phyloP scores from a whole-genome alignment of 2,797 vertebrate genomes.

The Rhodeus uyekii region DNA sequence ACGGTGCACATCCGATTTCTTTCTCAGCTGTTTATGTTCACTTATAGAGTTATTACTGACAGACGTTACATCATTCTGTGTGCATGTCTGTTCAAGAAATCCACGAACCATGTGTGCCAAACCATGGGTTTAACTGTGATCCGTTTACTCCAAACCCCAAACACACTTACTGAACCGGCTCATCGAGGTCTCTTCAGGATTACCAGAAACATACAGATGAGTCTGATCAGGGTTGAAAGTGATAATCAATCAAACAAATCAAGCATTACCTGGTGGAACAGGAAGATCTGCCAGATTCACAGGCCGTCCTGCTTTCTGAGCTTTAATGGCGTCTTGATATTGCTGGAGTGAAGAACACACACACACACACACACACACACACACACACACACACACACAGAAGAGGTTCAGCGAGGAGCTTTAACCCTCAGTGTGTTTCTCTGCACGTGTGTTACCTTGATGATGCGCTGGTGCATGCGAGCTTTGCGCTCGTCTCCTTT shows the following conservation, averaged over 20 bases:
- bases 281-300: conserved; percentile 85
- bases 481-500: conserved; percentile 90
- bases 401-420: too few species aligned
- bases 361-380: too few species aligned
- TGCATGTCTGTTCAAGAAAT: too few species aligned
- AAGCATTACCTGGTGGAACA: conserved; percentile 84
- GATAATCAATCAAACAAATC: background rate
- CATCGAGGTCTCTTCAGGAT: background rate
- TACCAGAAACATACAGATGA: background rate
- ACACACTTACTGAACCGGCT: too few species aligned
- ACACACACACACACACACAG: too few species aligned
- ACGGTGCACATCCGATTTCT: too few species aligned
- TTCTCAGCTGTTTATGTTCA: too few species aligned
- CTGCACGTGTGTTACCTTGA: conserved; percentile 80
- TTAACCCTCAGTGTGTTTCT: too few species aligned
- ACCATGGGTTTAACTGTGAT: too few species aligned
- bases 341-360: conserved; percentile 73
- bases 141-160: background rate
- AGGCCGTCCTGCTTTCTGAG: conserved; percentile 82
- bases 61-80: too few species aligned
- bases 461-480: conserved; percentile 90
- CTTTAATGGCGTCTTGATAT: conserved; percentile 90
- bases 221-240: background rate
- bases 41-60: too few species aligned
- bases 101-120: too few species aligned